phyloP scores from a whole-genome alignment of 2,113 vertebrate genomes.

The Phrynocephalus versicolor region DNA sequence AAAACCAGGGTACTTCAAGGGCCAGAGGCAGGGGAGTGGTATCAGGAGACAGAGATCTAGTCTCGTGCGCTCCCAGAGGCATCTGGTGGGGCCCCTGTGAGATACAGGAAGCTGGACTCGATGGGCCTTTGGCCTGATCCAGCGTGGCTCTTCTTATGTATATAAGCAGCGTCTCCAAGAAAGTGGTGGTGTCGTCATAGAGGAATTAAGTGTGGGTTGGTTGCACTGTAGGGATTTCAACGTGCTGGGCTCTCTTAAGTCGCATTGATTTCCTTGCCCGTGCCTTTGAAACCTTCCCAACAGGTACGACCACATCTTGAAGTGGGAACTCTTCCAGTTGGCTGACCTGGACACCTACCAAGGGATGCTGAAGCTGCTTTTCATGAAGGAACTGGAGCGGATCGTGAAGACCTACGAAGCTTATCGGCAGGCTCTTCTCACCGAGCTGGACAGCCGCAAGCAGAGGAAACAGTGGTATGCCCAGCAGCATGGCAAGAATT shows the following conservation, averaged over 20 bases:
- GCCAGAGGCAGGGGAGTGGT: too few relatives aligned
- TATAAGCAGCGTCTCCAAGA: not conserved
- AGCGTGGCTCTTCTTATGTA: too few relatives aligned
- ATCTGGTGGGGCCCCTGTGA: too few relatives aligned
- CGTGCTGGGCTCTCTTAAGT: too few relatives aligned
- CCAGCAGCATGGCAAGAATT: constrained; percentile 89
- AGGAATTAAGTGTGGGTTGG: not conserved
- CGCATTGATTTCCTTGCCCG: too few relatives aligned
- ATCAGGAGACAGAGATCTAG: too few relatives aligned
- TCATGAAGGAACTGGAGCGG: constrained; percentile 98
- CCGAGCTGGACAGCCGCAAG: constrained; percentile 90
- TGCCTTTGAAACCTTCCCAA: rapidly evolving
- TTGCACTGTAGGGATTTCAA: too few relatives aligned
- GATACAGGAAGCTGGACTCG: too few relatives aligned
- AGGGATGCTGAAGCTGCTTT: constrained; percentile 98
- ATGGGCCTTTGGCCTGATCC: too few relatives aligned
- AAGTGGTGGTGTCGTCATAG: not conserved
- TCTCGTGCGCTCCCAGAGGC: too few relatives aligned
- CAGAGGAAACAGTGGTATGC: constrained; percentile 94
- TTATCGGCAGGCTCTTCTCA: constrained; percentile 90
- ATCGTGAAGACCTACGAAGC: constrained; percentile 98
- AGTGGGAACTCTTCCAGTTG: constrained; percentile 99
- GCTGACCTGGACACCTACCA: constrained; percentile 98
- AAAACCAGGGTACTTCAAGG: too few relatives aligned
- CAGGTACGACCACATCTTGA: constrained; percentile 98